Percentiles rank a stretch among this genome's conserved stretches.
Conservation (phyloP, 2,113 vertebrate genomes). For the Globicephala melas region DNA sequence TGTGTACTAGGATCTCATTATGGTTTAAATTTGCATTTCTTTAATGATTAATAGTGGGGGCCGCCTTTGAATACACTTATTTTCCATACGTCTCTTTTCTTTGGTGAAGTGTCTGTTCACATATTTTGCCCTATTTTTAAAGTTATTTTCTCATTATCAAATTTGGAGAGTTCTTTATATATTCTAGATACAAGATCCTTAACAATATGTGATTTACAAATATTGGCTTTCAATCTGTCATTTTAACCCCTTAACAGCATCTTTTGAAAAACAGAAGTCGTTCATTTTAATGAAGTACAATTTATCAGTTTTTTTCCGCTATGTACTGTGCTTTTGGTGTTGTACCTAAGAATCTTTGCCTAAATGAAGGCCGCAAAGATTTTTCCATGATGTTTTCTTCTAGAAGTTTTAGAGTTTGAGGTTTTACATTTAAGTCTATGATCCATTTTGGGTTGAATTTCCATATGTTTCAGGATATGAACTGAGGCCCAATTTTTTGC, state of each 20-base stretch:
- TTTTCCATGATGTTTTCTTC: not conserved
- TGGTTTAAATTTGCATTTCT: not conserved
- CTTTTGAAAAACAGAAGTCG: not conserved
- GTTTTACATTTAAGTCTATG: not conserved
- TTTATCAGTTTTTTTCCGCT: not conserved
- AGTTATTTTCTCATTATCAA: not conserved
- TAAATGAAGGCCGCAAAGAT: not conserved
- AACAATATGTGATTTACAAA: not conserved
- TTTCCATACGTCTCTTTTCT: not conserved
- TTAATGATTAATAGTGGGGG: not conserved
- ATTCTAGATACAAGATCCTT: not conserved
- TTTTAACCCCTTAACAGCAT: not conserved
- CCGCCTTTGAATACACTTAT: not conserved
- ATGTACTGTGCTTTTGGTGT: not conserved
- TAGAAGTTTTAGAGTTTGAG: not conserved
- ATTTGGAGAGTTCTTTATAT: not conserved
- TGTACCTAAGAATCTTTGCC: not conserved
- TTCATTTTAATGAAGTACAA: not conserved
- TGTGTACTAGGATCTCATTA: not conserved
- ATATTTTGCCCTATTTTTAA: not conserved
- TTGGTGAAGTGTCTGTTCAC: not conserved
- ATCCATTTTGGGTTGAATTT: not conserved
- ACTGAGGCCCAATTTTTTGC: not conserved
- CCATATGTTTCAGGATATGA: not conserved
- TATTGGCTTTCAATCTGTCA: not conserved